Base-by-base conservation (phyloP, 2,113 vertebrate species). In the Malaclemys terrapin region DNA sequence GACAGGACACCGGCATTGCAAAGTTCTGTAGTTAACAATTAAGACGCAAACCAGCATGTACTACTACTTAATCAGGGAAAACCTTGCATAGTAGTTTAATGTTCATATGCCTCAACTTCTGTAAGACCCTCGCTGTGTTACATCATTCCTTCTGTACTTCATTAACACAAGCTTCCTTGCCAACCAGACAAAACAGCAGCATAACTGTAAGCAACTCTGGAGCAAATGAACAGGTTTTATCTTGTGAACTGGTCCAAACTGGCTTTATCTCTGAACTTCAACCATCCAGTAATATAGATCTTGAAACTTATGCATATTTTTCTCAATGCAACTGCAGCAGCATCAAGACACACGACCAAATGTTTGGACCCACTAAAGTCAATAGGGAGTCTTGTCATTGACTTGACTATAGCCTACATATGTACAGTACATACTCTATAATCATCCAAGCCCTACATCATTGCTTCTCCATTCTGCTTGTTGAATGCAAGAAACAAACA, bases 41-140 rank as follows among this genome's bases (percentile, higher is more conserved):
- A 52, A 92, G 88, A 3, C 22, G 10, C 3, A 13, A 20, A 2
- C 8, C 2, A 0, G 0, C 12, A 13, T 1, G 1, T 13, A 12
- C 65, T 13, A 8, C 5, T 54, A 4, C 65, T 65, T 38, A 80
- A 2, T 0, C 0, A 0, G 3, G 49, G 27, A 27, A 4, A 45
- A 45, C 22, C 12, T 35, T 45, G 20, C 3, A 0, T 14, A 14
- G 13, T 50, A 35, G 79, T 35, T 81, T 50, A 53, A 81, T 52
- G 19, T 35, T 42, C 50, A 22, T 11, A 47, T 78, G 75, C 24
- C 42, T 47, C 75, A 29, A 7, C 17, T 38, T 45, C 38, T 78
- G 42, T 42, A 76, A 22, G 72, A 25, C 10, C 24, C 72, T 76
- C 24, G 24, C 24, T 20, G 24, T 76, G 42, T 10, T 76, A 76